Conservation (phyloP, 2,888 invertebrate species). For the Spisula solida region DNA sequence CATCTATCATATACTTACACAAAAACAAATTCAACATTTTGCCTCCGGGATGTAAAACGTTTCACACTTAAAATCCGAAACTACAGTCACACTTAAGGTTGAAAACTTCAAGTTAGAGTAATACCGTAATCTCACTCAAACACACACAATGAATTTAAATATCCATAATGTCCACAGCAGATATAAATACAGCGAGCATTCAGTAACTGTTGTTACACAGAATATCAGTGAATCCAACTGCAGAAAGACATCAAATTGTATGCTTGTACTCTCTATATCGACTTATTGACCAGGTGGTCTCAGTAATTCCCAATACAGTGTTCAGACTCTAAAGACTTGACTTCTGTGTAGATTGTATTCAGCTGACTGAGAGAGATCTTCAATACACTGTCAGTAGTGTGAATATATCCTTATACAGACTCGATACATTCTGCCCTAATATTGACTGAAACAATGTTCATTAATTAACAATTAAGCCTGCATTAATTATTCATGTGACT, state of each 20-base stretch:
- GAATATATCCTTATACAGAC: constrained; percentile 14
- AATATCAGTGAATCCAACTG: not conserved
- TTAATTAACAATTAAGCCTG: not conserved
- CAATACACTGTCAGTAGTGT: not conserved
- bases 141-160: not conserved
- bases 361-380: not conserved
- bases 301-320: constrained; percentile 39
- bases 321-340: constrained; percentile 5
- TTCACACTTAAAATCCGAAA: not conserved
- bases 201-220: not conserved
- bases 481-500: constrained; percentile 4
- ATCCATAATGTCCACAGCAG: not conserved
- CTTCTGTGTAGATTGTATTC: constrained; percentile 39
- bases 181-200: not conserved
- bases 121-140: not conserved
- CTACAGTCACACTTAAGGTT: not conserved
- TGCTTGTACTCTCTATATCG: constrained; percentile 43
- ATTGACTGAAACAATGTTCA: not conserved
- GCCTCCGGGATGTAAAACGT: not conserved
- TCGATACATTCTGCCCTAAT: not conserved
- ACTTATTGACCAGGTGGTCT: constrained; percentile 50
- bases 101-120: not conserved
- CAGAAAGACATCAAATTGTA: constrained; percentile 19
- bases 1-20: constrained; percentile 62
- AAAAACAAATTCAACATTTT: constrained; percentile 67